Evolutionary conservation across 2,113 vertebrate genomes (phyloP), one percentile per base, ranked within the genome.

Genomic region (Condylura cristata): DNA sequence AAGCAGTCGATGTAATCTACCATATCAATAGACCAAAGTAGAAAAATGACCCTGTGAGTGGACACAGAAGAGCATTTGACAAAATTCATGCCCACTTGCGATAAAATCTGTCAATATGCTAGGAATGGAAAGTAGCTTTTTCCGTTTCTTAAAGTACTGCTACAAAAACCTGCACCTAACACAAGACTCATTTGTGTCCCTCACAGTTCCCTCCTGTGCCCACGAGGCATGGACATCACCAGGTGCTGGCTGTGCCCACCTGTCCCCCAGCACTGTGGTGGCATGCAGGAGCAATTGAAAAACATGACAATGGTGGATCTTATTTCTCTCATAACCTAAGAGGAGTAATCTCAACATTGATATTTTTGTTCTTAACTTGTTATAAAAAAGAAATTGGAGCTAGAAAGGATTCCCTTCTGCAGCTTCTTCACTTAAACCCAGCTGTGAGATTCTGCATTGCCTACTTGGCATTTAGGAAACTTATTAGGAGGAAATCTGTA

Each of bases 401-500:
- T 75, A 97, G 97, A 37, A 99, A 99, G 98, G 99, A 98, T 96
- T 99, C 99, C 96, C 98, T 99, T 65, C 99, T 99, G 96, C 99
- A 99, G 98, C 96, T 99, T 99, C 1, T 99, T 99, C 94, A 99
- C 99, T 92, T 98, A 99, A 98, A 99, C 99, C 89, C 99, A 99
- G 96, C 98, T 99, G 34, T 95, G 99, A 97, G 99, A 99, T 97
- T 98, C 99, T 16, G 99, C 99, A 80, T 99, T 99, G 63, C 93
- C 98, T 85, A 98, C 98, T 91, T 98, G 99, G 7, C 99, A 99
- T 72, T 98, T 99, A 98, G 99, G 86, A 99, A 99, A 48, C 99
- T 99, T 93, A 99, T 99, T 99, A 99, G 96, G 99, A 99, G 89
- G 99, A 99, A 13, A 98, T 99, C n/a, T 99, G 99, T 98, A 99